phyloP scores from a whole-genome alignment of 2,113 vertebrate genomes.

The Anser brachyrhynchus region DNA sequence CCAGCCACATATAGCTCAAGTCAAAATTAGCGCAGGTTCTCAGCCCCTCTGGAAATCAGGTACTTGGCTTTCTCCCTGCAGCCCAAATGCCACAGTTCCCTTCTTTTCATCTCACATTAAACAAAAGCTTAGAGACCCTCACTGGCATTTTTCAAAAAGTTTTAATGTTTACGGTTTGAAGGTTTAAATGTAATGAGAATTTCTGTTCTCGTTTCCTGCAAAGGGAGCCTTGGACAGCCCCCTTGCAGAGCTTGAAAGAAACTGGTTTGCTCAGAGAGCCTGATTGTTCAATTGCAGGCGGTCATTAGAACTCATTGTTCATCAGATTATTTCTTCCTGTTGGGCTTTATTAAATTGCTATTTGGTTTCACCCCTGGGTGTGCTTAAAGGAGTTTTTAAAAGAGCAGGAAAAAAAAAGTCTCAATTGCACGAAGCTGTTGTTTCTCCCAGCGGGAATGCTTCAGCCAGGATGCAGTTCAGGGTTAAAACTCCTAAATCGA shows the following conservation, averaged over 20 bases:
- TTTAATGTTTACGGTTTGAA: not conserved
- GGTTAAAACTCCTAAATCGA: not conserved
- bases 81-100: not conserved
- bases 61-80: not conserved
- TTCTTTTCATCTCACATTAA: not conserved
- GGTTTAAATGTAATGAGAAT: no score
- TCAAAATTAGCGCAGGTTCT: not conserved
- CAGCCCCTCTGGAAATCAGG: not conserved
- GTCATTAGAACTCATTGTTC: not conserved
- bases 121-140: not conserved
- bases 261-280: not conserved
- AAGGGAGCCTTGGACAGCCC: not conserved
- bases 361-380: not conserved
- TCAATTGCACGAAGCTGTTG: accelerated
- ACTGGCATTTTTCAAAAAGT: not conserved
- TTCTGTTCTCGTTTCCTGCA: not conserved
- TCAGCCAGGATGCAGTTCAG: not conserved
- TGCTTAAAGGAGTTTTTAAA: not conserved
- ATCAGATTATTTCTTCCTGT: not conserved
- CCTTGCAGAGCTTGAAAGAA: not conserved
- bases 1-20: accelerated
- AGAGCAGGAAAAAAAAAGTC: not conserved
- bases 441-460: not conserved
- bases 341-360: not conserved
- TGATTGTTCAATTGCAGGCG: not conserved